Base-by-base conservation (phyloP, 1,140 invertebrate species). In the Schmidtea mediterranea region DNA sequence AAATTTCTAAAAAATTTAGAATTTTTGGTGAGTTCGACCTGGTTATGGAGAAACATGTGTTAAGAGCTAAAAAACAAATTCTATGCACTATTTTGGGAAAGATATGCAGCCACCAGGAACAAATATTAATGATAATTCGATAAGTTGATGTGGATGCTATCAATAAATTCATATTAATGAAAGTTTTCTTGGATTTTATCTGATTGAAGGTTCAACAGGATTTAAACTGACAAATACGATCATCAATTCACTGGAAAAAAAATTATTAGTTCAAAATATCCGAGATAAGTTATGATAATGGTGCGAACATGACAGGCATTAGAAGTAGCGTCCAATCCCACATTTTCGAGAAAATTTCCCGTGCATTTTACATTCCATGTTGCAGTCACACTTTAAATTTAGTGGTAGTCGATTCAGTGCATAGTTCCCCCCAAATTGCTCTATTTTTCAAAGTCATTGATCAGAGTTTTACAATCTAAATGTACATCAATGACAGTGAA, bases 271-370 rank as follows among this genome's bases (percentile, higher is more conserved):
- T 26, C 6, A 15, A 23, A 22, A 48, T 16, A 48, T 6, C 3
- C 22, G 52, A 24, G 49, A 48, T 10, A 37, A 23, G 18, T 19
- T 54, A 52, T 52, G 52, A 53, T 38, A 53, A 53, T 22, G 50
- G 32, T 2, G 36, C 46, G 3, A 51, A 51, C 16, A 51, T 51
- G 19, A 37, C 1, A 40, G 47, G 46, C 26, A 38, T 39, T 2
- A 19, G 49, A n/a, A 38, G 2, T n/a, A 21, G 46, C 2, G 21
- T 51, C 2, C 50, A 51, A 38, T n/a, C 48, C 2, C 50, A 21
- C 21, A 51, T 51, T 45, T 18, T 50, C 9, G 23, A 51, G 21
- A 24, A 50, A 12, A 51, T 50, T 32, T 21, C 5, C 2, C 19
- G 6, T 15, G 50, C 46, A 2, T 26, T 43, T 6, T 51, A n/a